Evolutionary conservation across 2,113 vertebrate genomes (phyloP), one percentile per base, ranked within the genome.

Genomic region (Daphoenositta chrysoptera): DNA sequence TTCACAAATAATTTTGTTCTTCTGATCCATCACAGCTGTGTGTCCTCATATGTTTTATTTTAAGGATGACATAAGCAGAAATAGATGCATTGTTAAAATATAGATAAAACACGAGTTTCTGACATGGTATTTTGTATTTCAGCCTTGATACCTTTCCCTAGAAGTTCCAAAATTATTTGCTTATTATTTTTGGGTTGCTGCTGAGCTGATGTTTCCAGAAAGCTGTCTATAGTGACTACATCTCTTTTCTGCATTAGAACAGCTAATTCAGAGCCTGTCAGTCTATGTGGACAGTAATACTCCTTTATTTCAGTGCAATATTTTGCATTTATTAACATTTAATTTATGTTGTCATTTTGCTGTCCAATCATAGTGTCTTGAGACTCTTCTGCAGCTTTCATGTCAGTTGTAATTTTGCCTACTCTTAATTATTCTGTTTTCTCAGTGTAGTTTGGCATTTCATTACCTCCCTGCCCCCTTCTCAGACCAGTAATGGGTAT

Each of bases 311-410:
- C 40, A 45, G 28, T 66, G 58, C 65, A 70, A 24, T 86, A 54
- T 80, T 92, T 90, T 88, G 22, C 94, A 90, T 94, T 94, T 90
- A 86, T 93, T 93, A 95, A 86, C 86, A 81, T 63, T 79, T 80
- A 93, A 95, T 94, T 88, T 81, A 81, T 54, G 70, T 83, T 83
- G 80, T 93, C 86, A 70, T 68, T 94, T 89, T 89, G 11, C 88
- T 90, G 54, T 80, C 66, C 83, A 88, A 0, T 88, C 83, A 15
- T 24, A 42, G 58, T 33, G 45, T 86, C 88, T 90, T 15, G 71
- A 83, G 75, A 72, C 37, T 76, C 73, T 69, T 66, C 45, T 79
- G 35, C 64, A 73, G 63, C 45, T 86, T 89, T 63, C 44, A 10
- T 0, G 0, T 88, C 65, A 27, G 75, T 80, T 93, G 33, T 23